Evolutionary conservation across 2,797 vertebrate genomes (phyloP).

Genomic region (Syngnathus acus): DNA sequence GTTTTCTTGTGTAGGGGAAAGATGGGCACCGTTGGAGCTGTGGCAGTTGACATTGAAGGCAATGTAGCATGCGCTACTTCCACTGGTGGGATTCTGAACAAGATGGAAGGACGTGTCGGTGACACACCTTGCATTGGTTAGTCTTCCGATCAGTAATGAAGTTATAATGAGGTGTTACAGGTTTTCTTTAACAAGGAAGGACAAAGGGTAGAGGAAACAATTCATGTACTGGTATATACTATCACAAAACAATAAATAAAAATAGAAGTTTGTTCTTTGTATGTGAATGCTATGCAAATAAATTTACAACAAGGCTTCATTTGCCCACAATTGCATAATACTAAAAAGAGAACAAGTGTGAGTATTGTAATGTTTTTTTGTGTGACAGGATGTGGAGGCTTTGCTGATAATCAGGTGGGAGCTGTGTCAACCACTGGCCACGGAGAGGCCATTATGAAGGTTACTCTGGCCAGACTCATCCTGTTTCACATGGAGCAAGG

Average conservation of each 20-base stretch:
- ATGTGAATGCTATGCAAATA: background rate
- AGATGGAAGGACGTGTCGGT: conserved; percentile 81
- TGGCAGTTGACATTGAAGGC: conserved; percentile 74
- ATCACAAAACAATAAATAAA: too few species aligned
- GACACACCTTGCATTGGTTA: conserved; percentile 84
- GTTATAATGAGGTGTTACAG: background rate
- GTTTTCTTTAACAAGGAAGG: background rate
- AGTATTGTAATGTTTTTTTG: background rate
- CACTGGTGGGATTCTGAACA: conserved; percentile 78
- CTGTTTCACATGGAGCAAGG: conserved; percentile 91
- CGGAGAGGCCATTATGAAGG: conserved; percentile 95
- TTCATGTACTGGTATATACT: too few species aligned
- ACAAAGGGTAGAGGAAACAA: background rate
- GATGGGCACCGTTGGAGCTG: conserved; percentile 80
- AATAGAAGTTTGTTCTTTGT: background rate
- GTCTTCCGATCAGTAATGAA: conserved; percentile 16
- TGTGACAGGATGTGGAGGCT: conserved; percentile 82
- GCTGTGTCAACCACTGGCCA: conserved; percentile 87
- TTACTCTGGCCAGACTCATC: conserved; percentile 80
- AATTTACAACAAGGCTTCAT: background rate
- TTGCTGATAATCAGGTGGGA: conserved; percentile 83
- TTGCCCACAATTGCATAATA: background rate
- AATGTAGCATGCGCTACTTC: conserved; percentile 81
- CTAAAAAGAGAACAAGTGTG: background rate
- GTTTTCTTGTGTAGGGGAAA: conserved; percentile 55